Percentiles rank a stretch among this genome's conserved stretches.
phyloP scores from a whole-genome alignment of 2,113 vertebrate genomes.

The Halcyon senegalensis region DNA sequence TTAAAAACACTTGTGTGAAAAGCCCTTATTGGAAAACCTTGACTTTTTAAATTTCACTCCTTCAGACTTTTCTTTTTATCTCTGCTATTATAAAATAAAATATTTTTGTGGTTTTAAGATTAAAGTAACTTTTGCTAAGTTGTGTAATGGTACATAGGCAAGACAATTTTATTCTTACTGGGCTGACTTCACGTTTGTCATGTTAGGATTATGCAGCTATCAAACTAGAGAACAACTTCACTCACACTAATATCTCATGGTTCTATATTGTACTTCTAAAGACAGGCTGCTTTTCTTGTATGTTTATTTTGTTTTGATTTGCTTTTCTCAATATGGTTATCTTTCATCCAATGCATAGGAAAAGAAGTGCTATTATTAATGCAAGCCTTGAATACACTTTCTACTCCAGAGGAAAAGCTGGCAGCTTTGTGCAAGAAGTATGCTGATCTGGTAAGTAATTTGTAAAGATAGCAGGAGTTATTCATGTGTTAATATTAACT shows the following conservation, averaged over 20 bases:
- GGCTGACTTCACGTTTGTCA: background rate
- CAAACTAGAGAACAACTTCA: background rate
- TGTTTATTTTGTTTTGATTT: background rate
- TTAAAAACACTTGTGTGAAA: background rate
- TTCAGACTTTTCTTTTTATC: background rate
- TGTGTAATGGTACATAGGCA: background rate
- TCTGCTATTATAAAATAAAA: background rate
- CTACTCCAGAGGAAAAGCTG: constrained; percentile 95
- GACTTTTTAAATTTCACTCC: background rate
- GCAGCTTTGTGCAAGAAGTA: constrained; percentile 99
- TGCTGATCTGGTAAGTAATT: constrained; percentile 91
- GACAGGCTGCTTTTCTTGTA: background rate
- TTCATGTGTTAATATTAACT: background rate
- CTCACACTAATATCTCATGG: background rate
- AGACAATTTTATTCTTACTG: background rate
- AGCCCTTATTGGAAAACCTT: background rate
- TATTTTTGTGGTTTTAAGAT: background rate
- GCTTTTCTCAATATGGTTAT: background rate
- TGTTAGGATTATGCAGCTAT: background rate
- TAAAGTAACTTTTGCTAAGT: background rate
- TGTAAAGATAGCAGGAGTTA: constrained; percentile 20
- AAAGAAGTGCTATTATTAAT: constrained; percentile 97
- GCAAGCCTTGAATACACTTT: constrained; percentile 93
- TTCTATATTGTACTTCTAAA: background rate
- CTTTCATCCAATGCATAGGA: constrained; percentile 77